These are phyloP conservation scores for Sakesphorus luctuosus DNA, from an alignment of 2,113 vertebrate genomes.

Conservation along the genomic window DNA sequence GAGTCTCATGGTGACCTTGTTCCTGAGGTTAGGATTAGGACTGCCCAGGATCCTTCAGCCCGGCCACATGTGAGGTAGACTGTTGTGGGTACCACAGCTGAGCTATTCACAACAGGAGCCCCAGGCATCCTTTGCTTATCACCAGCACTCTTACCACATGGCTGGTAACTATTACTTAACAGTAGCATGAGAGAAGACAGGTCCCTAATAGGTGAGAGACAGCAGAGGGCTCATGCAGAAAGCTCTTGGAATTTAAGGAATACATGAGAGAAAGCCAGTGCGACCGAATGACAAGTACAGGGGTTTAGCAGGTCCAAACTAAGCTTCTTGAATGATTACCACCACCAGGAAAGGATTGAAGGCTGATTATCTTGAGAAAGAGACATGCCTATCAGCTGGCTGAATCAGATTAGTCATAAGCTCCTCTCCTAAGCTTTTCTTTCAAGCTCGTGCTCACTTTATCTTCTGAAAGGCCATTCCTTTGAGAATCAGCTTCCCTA, in stretches of 20 bases:
- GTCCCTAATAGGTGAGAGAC: neutral
- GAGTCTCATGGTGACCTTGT: neutral
- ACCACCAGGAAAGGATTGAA: neutral
- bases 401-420: slow-evolving; percentile 14
- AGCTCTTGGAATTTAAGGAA: neutral
- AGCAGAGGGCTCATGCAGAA: neutral
- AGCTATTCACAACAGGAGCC: neutral
- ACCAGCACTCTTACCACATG: neutral
- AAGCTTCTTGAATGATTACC: slow-evolving; percentile 6
- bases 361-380: neutral
- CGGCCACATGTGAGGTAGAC: neutral
- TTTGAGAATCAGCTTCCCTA: neutral
- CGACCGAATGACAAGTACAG: neutral
- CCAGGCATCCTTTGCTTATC: neutral
- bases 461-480: neutral
- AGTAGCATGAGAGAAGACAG: neutral
- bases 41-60: neutral
- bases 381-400: neutral
- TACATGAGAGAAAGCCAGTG: neutral
- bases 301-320: neutral
- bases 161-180: neutral
- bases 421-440: neutral
- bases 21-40: neutral
- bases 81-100: neutral
- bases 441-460: neutral